Conservation (phyloP, 1,140 invertebrate species). For the Phthorimaea operculella region DNA sequence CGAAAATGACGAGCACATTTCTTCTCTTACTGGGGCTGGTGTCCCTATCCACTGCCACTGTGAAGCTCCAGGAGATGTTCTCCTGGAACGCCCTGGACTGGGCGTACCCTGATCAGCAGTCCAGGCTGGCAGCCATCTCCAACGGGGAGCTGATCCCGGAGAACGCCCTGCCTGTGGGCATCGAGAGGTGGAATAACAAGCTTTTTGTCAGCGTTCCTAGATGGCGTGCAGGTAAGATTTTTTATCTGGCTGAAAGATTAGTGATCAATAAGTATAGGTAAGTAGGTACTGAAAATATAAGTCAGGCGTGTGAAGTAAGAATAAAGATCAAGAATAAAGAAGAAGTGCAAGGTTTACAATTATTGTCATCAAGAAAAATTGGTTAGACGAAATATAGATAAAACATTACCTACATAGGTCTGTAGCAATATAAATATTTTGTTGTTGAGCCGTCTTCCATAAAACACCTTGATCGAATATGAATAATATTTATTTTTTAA, state of each 20-base stretch:
- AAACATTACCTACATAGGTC: too few relatives aligned
- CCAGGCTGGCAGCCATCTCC: conserved; percentile 71
- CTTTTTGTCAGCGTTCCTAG: conserved; percentile 82
- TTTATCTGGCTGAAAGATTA: conserved; percentile 5
- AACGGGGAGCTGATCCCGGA: conserved; percentile 75
- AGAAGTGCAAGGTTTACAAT: too few relatives aligned
- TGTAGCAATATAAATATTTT: too few relatives aligned
- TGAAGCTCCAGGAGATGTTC: conserved; percentile 75
- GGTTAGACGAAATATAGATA: too few relatives aligned
- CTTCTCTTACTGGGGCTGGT: conserved; percentile 34
- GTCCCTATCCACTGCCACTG: conserved; percentile 49
- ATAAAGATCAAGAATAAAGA: too few relatives aligned
- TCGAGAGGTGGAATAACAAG: conserved; percentile 81
- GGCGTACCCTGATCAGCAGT: conserved; percentile 72
- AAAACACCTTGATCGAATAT: too few relatives aligned
- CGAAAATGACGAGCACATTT: conserved; percentile 33
- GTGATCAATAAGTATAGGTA: too few relatives aligned
- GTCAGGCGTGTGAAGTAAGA: too few relatives aligned
- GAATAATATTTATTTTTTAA: too few relatives aligned
- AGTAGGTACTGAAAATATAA: too few relatives aligned
- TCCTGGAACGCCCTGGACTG: conserved; percentile 82
- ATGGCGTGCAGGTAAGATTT: conserved; percentile 70
- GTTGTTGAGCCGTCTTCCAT: too few relatives aligned
- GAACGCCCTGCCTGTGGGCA: conserved; percentile 81
- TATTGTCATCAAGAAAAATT: too few relatives aligned